phyloP scores from a whole-genome alignment of 2,797 vertebrate genomes.

The Numenius phaeopus region DNA sequence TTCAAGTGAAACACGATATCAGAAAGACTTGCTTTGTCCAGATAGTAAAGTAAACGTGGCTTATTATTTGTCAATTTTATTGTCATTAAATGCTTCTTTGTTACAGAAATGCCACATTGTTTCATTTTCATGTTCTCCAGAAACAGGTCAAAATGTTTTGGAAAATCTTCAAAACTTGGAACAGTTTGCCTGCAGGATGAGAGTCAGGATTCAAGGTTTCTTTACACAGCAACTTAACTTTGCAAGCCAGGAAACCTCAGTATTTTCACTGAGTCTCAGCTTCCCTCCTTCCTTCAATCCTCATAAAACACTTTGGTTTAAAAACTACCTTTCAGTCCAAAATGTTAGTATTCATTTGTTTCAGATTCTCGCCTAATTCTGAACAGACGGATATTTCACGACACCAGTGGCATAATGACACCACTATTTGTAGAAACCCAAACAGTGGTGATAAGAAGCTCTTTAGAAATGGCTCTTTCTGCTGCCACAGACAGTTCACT shows the following conservation, averaged over 20 bases:
- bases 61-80: conserved; percentile 75
- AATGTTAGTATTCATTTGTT: background rate
- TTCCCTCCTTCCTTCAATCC: background rate
- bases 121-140: conserved; percentile 12
- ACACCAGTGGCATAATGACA: background rate
- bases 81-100: conserved; percentile 29
- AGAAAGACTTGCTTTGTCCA: conserved; percentile 73
- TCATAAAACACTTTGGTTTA: background rate
- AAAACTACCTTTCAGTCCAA: background rate
- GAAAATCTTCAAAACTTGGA: conserved; percentile 25
- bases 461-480: background rate
- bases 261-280: background rate
- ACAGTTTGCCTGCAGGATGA: background rate
- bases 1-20: conserved; percentile 72
- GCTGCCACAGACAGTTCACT: background rate
- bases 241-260: conserved; percentile 5
- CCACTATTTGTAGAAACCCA: background rate
- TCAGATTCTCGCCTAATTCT: background rate
- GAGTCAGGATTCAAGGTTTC: background rate
- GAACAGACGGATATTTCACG: background rate
- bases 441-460: background rate
- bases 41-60: conserved; percentile 63
- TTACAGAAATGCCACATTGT: conserved; percentile 1
- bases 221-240: background rate
- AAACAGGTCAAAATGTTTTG: conserved; percentile 32